Conservation (phyloP, 2,888 invertebrate species). For the Embidobia sp. region DNA sequence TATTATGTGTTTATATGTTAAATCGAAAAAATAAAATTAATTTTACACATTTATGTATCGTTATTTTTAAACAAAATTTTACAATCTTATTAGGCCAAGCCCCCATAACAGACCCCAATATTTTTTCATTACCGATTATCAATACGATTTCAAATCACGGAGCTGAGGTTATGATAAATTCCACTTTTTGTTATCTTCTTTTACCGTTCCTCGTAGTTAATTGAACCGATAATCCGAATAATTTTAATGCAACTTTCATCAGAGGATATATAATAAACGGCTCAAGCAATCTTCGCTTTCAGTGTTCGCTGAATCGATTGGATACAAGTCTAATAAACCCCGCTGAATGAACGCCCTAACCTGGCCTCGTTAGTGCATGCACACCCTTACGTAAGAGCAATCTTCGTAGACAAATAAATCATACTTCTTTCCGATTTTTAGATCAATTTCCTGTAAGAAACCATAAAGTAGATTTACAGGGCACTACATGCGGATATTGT, state of each 20-base stretch:
- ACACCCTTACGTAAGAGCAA: constrained; percentile 46
- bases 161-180: constrained; percentile 24
- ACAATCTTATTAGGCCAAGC: no score
- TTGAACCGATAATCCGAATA: constrained; percentile 49
- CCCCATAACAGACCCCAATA: no score
- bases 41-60: no score
- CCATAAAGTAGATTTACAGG: constrained; percentile 66
- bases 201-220: constrained; percentile 40
- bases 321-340: constrained; percentile 52
- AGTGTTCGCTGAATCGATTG: constrained; percentile 48
- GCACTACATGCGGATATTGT: constrained; percentile 60
- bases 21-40: no score
- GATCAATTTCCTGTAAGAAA: constrained; percentile 61
- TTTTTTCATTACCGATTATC: no score
- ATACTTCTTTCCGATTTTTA: constrained; percentile 56
- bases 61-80: no score
- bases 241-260: constrained; percentile 53
- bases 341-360: constrained; percentile 12
- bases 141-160: not conserved
- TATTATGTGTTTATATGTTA: no score
- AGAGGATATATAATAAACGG: constrained; percentile 42
- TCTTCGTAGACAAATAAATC: constrained; percentile 54
- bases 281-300: constrained; percentile 44
- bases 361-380: constrained; percentile 33
- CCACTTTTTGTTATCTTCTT: constrained; percentile 36